Evolutionary conservation across 1,140 invertebrate genomes (phyloP).

Genomic region (Procambarus clarkii): DNA sequence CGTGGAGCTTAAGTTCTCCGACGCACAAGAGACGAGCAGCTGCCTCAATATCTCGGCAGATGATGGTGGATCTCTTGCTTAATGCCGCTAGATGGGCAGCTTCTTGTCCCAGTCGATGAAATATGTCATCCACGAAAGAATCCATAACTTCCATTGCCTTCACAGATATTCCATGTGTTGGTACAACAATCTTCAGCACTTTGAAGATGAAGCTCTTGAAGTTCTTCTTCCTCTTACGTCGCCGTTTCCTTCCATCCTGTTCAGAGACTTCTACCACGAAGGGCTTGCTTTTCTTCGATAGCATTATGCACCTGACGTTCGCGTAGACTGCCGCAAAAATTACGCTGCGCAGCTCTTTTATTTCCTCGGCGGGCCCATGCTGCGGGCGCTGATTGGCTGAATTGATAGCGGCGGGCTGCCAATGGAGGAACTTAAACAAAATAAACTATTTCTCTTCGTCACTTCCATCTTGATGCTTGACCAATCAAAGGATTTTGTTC

Average conservation of each 20-base stretch:
- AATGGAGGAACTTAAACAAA: too few species aligned
- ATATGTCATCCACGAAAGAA: constrained; percentile 81
- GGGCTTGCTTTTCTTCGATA: too few species aligned
- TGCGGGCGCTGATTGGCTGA: too few species aligned
- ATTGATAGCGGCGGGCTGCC: too few species aligned
- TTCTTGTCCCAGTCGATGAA: background rate
- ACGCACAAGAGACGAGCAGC: background rate
- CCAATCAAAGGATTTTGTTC: too few species aligned
- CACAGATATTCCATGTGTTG: constrained; percentile 82
- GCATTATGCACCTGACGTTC: too few species aligned
- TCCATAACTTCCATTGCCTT: constrained; percentile 79
- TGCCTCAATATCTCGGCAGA: background rate
- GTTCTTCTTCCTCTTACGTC: constrained; percentile 80
- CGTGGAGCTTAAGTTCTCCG: constrained; percentile 7
- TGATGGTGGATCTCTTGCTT: constrained; percentile 8
- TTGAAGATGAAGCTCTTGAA: constrained; percentile 86
- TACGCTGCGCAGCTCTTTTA: too few species aligned
- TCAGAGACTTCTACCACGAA: too few species aligned
- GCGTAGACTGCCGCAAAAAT: too few species aligned
- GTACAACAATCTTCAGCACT: constrained; percentile 84
- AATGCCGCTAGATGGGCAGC: background rate
- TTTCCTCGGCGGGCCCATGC: too few species aligned
- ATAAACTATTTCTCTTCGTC: too few species aligned
- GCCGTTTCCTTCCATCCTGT: constrained; percentile 77
- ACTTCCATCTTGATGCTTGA: too few species aligned